Base-by-base conservation (phyloP, 2,797 vertebrate species). In the Acanthurus leucopareius region DNA sequence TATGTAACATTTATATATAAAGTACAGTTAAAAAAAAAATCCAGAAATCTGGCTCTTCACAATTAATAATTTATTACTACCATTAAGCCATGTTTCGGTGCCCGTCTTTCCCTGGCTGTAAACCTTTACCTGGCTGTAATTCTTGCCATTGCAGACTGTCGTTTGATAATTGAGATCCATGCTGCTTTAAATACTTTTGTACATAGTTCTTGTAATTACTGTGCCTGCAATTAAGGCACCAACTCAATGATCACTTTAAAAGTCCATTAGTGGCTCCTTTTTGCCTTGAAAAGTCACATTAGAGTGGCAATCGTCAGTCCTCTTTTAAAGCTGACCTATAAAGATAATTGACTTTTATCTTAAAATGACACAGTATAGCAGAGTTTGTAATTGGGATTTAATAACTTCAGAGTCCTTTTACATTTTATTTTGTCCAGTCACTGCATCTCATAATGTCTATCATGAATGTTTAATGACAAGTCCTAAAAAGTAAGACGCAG, bases 241-340 rank as follows among this genome's bases (percentile, higher is more conserved):
- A 7, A 59, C 48, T 85, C 68, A 68, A 59, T 40, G 73, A 75
- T 59, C 79, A 76, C 72, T 78, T 83, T 65, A 77, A 35, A 57
- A 45, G 60, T 70, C 60, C 67, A 79, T 82, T 77, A 69, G 70
- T 48, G 70, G 80, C 68, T 60, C 79, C 47, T 51, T 28, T 66
- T 76, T 65, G 58, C 71, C 82, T 69, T 69, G 63, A 63, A 76
- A 86, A 69, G 56, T 81, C 77, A 75, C 32, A 79, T 71, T 48
- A 60, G 79, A 80, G 51, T 76, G 68, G 10, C 62, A 61, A 79
- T 69, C 70, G 38, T 75, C 75, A 63, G 51, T 61, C 70, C 25
- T 72, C 64, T 80, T 84, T 80, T 73, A 73, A 77, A 67, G 57
- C 56, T 71, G 70, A 72, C 74, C 64, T 54, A 68, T 64, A 62